These are phyloP conservation scores for Punctoribates punctum DNA, from an alignment of 2,888 invertebrate genomes.

Conservation along the genomic window DNA sequence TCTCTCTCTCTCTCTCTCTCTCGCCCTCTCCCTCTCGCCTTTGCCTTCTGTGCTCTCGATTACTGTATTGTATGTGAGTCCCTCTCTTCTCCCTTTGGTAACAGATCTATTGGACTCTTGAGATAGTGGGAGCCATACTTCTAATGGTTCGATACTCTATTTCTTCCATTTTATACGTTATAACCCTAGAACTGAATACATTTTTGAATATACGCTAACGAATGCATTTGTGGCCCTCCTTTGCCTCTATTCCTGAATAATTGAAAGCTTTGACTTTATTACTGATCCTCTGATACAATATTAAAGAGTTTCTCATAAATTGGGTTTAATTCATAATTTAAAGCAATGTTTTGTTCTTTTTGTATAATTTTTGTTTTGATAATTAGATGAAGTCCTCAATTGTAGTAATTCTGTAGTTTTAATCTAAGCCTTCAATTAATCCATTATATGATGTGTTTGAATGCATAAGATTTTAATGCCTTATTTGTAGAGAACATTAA, in stretches of 20 bases:
- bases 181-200: neutral
- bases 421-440: neutral
- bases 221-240: neutral
- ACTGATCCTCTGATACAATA: slow-evolving; percentile 7
- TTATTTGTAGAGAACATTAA: neutral
- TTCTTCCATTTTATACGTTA: neutral
- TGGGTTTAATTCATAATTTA: slow-evolving; percentile 13
- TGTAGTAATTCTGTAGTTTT: neutral
- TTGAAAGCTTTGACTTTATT: slow-evolving; percentile 13
- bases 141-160: neutral
- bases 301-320: neutral
- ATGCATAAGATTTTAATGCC: slow-evolving; percentile 21
- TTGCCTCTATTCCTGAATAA: neutral
- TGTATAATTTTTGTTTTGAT: neutral
- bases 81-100: slow-evolving; percentile 1
- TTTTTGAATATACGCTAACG: neutral
- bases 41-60: no score
- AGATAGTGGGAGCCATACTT: slow-evolving; percentile 5
- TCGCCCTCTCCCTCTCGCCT: neutral
- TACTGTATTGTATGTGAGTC: neutral
- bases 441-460: no score
- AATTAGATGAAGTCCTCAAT: neutral
- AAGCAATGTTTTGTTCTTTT: neutral
- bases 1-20: neutral
- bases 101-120: slow-evolving; percentile 28